Conservation (phyloP, 2,797 vertebrate genomes). For the Gallinago nigripennis region DNA sequence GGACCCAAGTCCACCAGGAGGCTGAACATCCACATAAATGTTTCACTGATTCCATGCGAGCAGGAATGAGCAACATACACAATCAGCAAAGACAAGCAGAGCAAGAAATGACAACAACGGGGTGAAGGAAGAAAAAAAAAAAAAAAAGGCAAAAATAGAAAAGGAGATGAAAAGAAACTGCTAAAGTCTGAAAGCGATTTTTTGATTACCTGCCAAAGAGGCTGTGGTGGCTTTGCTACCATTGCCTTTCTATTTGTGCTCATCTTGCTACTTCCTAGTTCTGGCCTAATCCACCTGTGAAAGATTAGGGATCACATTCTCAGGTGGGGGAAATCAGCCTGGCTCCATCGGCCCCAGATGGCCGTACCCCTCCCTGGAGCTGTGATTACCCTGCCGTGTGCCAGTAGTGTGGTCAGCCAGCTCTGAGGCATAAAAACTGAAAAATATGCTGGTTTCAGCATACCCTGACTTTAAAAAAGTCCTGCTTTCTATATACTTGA, state of each 20-base stretch:
- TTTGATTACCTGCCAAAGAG: not conserved
- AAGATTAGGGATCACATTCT: not conserved
- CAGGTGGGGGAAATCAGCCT: not conserved
- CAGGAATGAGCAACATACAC: not conserved
- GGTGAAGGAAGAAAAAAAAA: not conserved
- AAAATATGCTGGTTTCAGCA: not conserved
- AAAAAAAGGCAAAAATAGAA: fast-evolving
- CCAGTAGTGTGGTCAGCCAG: not conserved
- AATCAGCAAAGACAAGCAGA: not conserved
- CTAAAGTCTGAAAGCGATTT: not conserved
- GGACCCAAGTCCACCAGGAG: not conserved
- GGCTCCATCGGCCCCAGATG: not conserved
- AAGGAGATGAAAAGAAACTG: not conserved
- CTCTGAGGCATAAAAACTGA: not conserved
- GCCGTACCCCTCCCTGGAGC: not conserved
- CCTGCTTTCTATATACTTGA: not conserved
- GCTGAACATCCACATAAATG: not conserved
- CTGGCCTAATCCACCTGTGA: constrained; percentile 7
- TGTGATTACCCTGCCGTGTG: not conserved
- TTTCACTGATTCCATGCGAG: fast-evolving
- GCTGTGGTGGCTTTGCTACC: not conserved
- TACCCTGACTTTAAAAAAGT: not conserved
- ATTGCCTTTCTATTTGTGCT: not conserved
- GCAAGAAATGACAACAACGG: not conserved
- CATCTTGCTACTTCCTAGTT: not conserved